Evolutionary conservation across 2,797 vertebrate species (phyloP), one percentile per base, ranked within the genome.

Genomic region (Serranus cabrilla): DNA sequence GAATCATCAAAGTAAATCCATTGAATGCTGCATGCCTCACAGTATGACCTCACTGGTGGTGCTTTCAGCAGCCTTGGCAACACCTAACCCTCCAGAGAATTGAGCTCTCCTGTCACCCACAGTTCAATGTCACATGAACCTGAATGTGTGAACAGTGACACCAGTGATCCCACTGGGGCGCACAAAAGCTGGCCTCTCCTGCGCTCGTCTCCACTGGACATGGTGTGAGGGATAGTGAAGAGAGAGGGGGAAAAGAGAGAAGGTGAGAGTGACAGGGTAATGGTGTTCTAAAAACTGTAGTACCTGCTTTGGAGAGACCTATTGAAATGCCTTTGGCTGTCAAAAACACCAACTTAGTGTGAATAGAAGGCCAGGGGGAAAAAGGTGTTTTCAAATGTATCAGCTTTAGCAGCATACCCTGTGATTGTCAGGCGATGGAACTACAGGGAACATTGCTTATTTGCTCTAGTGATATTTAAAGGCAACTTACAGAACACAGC

Each of bases 91-190:
- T 72, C 81, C 46, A 34, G 76, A 78, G 88, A 82, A 74, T 56
- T 65, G 12, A 71, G 67, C 64, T 63, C 74, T 50, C 45, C 61
- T 60, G 71, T 82, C 84, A 80, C 83, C 80, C 52, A 65, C 71
- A 80, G 85, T 91, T 89, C 87, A 90, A 43, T 74, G 71, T 80
- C 78, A 83, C 74, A 52, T 79, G 73, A 90, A 84, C 91, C 78
- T 66, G 65, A 89, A 91, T 80, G 88, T 91, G 89, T 78, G 80
- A 93, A 92, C 84, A 85, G 72, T 77, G 81, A 86, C 88, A 90
- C 88, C 66, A 67, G 69, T 45, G 70, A 66, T 85, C 83, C 78
- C 87, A 70, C 17, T 1, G 73, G 84, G 75, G 51, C 47, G 2
- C 51, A 76, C 75, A 77, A 73, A 62, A 64, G 77, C 62, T 42